Base-by-base conservation (phyloP, 1,140 invertebrate species). In the Ostrea denselamellosa region DNA sequence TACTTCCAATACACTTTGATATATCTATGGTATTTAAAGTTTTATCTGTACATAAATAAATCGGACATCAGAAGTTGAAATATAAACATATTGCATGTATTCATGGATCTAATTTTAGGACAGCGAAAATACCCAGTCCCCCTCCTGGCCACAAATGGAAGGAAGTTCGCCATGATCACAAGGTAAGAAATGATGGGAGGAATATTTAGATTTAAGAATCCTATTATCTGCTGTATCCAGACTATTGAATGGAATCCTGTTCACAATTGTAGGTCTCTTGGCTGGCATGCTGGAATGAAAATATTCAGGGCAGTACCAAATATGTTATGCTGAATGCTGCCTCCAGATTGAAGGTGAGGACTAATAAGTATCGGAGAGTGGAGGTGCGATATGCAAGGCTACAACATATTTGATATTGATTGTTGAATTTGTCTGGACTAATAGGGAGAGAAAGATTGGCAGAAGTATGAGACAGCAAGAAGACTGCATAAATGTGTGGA, bases 281-380 rank as follows among this genome's bases (percentile, higher is more conserved):
- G 99, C 95, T 99, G 62, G 98, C 98, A 14, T 99, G 98, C 62
- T 99, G 99, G 99, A 98, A 97, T 19, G 99, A 99, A 95, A 99
- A 99, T 96, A 98, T 99, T 83, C 95, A 96, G 95, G 98, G 98
- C 0, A 97, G 98, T 95, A 98, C 97, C 0, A 99, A 99, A 95
- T 99, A 99, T 95, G 97, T 99, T 53, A 99, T 99, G 99, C 96
- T 99, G 91, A 99, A 99, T 96, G 98, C 99, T 52, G 98, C 98
- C 86, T 99, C 98, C n/a, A 98, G 99, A 95, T 95, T 99, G n/a
- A 99, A 99, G 92, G 95, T 93, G 87, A 85, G 83, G 51, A 53
- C 8, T 22, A 52, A 19, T 25, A 2, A 52, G 17, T n/a, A 34
- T 52, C 12, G 28, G 10, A 28, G 8, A 34, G 12, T 71, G 22